These are phyloP conservation scores for Aricia artaxerxes DNA, from an alignment of 2,888 invertebrate species.

Conservation along the genomic window DNA sequence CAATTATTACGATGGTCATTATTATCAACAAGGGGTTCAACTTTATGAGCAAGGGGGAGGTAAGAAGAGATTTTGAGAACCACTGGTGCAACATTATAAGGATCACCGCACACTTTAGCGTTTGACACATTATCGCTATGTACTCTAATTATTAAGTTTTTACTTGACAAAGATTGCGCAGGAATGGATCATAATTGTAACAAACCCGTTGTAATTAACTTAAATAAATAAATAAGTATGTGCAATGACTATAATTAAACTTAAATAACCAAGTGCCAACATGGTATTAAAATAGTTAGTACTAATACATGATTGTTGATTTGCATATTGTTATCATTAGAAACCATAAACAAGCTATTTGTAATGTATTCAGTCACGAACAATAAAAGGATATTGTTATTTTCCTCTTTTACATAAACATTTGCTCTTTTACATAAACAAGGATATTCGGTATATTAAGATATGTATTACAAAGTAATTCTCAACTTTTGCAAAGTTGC, in stretches of 20 bases:
- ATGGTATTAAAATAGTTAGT: not conserved
- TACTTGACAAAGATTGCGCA: not conserved
- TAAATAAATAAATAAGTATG: not conserved
- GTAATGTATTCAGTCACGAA: constrained; percentile 8
- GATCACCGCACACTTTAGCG: not conserved
- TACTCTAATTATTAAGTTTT: not conserved
- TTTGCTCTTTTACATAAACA: constrained; percentile 1
- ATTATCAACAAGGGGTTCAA: no score
- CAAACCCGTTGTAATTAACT: no score
- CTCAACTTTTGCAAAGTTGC: not conserved
- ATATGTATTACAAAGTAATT: not conserved
- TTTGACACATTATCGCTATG: not conserved
- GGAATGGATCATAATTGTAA: not conserved
- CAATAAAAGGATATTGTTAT: constrained; percentile 15
- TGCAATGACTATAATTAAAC: not conserved
- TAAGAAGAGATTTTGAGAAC: not conserved
- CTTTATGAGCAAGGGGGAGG: no score
- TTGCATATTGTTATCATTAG: constrained; percentile 5
- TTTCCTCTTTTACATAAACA: constrained; percentile 7
- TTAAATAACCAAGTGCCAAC: not conserved
- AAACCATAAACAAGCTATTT: not conserved
- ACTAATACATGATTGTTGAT: not conserved
- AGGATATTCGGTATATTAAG: not conserved
- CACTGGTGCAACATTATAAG: not conserved
- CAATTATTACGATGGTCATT: no score